Percentiles rank a stretch among this genome's conserved stretches.
These are phyloP conservation scores for Clanis bilineata DNA, from an alignment of 2,888 invertebrate genomes.

Conservation along the genomic window DNA sequence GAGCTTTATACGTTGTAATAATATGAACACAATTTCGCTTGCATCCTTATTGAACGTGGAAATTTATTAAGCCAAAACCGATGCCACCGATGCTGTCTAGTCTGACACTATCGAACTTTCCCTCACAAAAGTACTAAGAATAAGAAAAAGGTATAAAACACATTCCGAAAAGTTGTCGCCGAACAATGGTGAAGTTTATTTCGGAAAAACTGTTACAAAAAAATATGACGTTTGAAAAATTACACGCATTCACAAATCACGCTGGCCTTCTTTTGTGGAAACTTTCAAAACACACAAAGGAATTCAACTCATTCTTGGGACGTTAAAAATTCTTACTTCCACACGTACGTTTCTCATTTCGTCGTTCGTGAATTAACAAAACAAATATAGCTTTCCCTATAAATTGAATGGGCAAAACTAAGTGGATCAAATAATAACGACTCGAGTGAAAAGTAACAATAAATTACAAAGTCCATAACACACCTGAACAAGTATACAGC, in stretches of 20 bases:
- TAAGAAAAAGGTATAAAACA: conserved; percentile 60
- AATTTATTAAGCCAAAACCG: conserved; percentile 52
- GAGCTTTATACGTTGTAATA: conserved; percentile 2
- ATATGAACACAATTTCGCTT: conserved; percentile 33
- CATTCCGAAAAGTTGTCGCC: conserved; percentile 67
- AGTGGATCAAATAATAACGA: conserved; percentile 20
- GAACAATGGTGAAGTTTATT: conserved; percentile 77
- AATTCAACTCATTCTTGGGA: conserved; percentile 71
- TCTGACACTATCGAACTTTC: conserved; percentile 67
- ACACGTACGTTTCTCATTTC: conserved; percentile 33
- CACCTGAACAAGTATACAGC: conserved; percentile 63
- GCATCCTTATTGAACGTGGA: conserved; percentile 46
- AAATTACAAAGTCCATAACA: conserved; percentile 64
- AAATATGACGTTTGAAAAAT: conserved; percentile 82
- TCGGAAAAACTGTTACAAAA: conserved; percentile 72
- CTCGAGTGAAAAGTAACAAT: conserved; percentile 54
- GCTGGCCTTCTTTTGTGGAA: conserved; percentile 75
- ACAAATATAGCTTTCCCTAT: not conserved
- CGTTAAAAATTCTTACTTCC: conserved; percentile 52
- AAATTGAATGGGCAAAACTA: conserved; percentile 5
- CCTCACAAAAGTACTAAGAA: conserved; percentile 61
- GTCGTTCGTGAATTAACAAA: conserved; percentile 33
- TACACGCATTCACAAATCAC: conserved; percentile 81
- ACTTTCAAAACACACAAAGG: conserved; percentile 71
- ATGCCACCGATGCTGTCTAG: conserved; percentile 53